A percentile compares a stretch with the other conserved stretches of the same genome.
These are phyloP conservation scores for Bembecia ichneumoniformis DNA, from an alignment of 2,888 invertebrate species.

Conservation along the genomic window DNA sequence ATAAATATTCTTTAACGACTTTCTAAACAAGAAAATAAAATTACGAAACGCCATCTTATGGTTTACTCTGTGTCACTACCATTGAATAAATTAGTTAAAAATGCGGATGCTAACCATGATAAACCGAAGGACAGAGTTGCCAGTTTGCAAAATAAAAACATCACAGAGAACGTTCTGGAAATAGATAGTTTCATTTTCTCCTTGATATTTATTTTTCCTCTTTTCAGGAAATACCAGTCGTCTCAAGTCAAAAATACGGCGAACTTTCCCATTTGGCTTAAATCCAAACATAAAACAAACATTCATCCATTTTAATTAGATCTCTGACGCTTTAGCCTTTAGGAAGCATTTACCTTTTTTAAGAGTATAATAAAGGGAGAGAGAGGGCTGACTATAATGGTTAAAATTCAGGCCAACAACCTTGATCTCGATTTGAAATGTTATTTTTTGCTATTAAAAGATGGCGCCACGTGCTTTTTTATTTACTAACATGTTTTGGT, in stretches of 20 bases:
- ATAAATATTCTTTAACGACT: too few species aligned
- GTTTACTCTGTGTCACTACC: too few species aligned
- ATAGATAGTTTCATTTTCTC: too few species aligned
- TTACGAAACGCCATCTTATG: too few species aligned
- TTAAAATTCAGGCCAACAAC: constrained; percentile 4
- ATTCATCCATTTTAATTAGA: background rate
- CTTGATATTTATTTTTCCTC: background rate
- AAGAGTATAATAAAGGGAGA: background rate
- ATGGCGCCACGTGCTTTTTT: constrained; percentile 11
- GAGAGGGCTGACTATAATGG: background rate
- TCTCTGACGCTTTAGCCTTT: background rate
- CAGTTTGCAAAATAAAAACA: too few species aligned
- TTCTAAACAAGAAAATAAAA: too few species aligned
- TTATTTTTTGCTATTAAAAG: constrained; percentile 5
- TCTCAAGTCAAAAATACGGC: background rate
- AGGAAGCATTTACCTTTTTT: background rate
- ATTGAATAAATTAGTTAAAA: too few species aligned
- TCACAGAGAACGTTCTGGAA: too few species aligned
- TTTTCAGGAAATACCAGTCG: background rate
- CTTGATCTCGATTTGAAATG: constrained; percentile 9
- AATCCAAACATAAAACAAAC: background rate
- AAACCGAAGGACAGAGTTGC: too few species aligned
- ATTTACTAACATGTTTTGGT: constrained; percentile 12
- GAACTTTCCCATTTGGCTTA: background rate
- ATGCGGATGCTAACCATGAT: too few species aligned